Conservation (phyloP, 35 echinoderm and acorn worm species). For the Ptychodera flava region DNA sequence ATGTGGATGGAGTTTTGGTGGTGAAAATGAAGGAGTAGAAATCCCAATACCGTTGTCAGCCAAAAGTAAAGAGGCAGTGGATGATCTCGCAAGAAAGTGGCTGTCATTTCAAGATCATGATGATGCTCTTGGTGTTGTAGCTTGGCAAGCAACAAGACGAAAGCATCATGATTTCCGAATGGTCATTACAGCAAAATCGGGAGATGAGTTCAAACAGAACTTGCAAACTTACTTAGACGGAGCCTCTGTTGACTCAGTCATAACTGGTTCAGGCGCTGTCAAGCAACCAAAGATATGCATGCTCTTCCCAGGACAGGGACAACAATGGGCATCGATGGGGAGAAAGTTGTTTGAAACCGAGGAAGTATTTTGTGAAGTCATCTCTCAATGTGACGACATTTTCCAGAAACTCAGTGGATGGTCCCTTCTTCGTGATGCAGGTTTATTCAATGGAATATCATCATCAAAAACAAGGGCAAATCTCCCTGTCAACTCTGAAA, state of each 20-base stretch:
- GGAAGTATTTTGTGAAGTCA: slow-evolving; percentile 41
- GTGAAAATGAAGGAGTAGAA: slow-evolving; percentile 32
- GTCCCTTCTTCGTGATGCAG: slow-evolving; percentile 51
- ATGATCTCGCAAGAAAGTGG: slow-evolving; percentile 62
- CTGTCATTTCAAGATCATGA: slow-evolving; percentile 32
- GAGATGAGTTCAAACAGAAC: slow-evolving; percentile 43
- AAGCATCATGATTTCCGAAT: slow-evolving; percentile 65
- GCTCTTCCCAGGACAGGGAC: slow-evolving; percentile 91
- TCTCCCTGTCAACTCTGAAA: too few species aligned
- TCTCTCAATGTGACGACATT: slow-evolving; percentile 67
- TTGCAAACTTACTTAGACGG: slow-evolving; percentile 38
- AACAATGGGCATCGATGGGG: slow-evolving; percentile 88
- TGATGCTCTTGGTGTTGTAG: slow-evolving; percentile 78
- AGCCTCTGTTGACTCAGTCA: slow-evolving; percentile 11
- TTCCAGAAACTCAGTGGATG: slow-evolving; percentile 85
- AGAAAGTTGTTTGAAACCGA: slow-evolving; percentile 62
- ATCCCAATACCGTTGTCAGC: slow-evolving; percentile 78
- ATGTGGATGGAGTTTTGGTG: too few species aligned
- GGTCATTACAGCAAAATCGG: slow-evolving; percentile 55
- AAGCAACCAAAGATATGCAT: slow-evolving; percentile 84
- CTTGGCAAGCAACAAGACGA: slow-evolving; percentile 44
- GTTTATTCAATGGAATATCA: slow-evolving; percentile 14
- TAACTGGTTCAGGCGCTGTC: slow-evolving; percentile 10
- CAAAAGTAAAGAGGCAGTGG: too few species aligned
- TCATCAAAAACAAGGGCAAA: too few species aligned